phyloP scores from a whole-genome alignment of 64 coral and sea anemone genomes.

The Pocillopora damicornis region DNA sequence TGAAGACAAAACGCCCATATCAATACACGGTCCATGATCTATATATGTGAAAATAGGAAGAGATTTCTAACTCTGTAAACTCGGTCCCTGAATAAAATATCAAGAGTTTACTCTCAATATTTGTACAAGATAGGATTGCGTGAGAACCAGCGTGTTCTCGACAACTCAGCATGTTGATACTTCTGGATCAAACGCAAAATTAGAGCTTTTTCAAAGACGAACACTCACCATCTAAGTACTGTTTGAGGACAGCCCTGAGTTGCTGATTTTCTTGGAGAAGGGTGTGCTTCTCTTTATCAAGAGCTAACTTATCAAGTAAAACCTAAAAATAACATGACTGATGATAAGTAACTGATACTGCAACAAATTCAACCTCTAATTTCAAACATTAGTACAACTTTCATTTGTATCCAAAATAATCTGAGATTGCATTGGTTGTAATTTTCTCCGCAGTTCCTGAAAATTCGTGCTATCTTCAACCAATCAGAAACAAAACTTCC shows the following conservation, averaged over 20 bases:
- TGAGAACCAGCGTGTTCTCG: too few species aligned
- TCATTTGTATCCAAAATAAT: too few species aligned
- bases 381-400: too few species aligned
- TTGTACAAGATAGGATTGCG: too few species aligned
- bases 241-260: constrained; percentile 92
- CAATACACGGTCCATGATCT: not conserved
- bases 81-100: not conserved
- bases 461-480: too few species aligned
- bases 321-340: constrained; percentile 46
- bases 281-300: constrained; percentile 96
- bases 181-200: too few species aligned
- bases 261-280: constrained; percentile 95
- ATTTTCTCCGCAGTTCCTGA: too few species aligned
- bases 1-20: not conserved
- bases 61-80: not conserved
- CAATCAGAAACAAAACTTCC: too few species aligned
- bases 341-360: not conserved
- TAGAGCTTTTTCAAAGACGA: not conserved
- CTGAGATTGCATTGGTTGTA: too few species aligned
- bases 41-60: not conserved
- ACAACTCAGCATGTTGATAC: too few species aligned
- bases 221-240: constrained; percentile 94
- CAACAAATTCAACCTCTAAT: not conserved
- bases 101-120: too few species aligned
- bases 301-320: constrained; percentile 91